phyloP scores from a whole-genome alignment of 2,797 vertebrate genomes.

The Adelosebastes latens region DNA sequence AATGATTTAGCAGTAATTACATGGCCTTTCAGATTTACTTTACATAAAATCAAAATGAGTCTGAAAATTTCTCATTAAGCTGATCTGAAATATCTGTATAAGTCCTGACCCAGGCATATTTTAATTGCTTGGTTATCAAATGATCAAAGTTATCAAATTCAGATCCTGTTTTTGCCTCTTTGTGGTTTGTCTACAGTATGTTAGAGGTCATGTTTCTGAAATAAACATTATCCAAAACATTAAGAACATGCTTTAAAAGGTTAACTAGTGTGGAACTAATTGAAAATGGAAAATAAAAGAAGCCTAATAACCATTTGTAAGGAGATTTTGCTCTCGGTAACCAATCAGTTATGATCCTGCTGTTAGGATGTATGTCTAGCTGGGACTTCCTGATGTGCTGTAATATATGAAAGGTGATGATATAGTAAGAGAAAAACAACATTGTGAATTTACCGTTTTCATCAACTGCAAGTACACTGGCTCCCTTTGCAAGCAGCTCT shows the following conservation, averaged over 20 bases:
- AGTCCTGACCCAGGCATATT: background rate
- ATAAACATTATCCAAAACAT: background rate
- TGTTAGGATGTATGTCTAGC: background rate
- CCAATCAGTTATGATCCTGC: background rate
- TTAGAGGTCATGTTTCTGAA: background rate
- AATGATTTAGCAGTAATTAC: background rate
- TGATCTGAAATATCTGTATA: background rate
- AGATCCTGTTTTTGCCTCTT: background rate
- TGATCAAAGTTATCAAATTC: background rate
- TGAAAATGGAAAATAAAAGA: background rate
- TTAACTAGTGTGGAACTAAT: background rate
- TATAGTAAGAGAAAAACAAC: background rate
- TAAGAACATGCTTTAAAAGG: background rate
- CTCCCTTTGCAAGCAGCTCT: constrained; percentile 95
- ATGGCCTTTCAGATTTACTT: background rate
- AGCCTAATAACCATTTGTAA: background rate
- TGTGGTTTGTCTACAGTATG: too few species aligned
- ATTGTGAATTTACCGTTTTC: constrained; percentile 90
- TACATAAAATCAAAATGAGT: background rate
- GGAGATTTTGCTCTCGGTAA: background rate
- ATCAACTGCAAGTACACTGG: constrained; percentile 96
- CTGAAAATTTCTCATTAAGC: background rate
- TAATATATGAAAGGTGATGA: background rate
- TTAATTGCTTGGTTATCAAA: background rate
- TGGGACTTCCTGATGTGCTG: background rate